phyloP scores from a whole-genome alignment of 2,797 vertebrate species.

The Melanotaenia parkinsoni region DNA sequence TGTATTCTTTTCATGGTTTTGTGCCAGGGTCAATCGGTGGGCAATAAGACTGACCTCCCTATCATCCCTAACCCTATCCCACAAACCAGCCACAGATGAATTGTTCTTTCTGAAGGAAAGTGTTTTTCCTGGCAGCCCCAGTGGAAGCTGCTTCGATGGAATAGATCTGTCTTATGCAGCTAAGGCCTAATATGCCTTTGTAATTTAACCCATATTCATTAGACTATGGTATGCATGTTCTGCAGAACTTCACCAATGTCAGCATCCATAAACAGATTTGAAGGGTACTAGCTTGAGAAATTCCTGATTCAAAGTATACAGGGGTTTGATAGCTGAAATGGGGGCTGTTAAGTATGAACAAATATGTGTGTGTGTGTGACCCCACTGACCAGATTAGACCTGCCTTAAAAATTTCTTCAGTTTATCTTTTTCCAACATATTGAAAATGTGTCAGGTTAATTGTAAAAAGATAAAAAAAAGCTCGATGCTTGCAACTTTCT shows the following conservation, averaged over 20 bases:
- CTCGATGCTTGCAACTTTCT: not conserved
- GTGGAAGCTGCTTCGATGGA: constrained; percentile 33
- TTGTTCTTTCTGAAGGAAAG: constrained; percentile 67
- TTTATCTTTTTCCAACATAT: constrained; percentile 29
- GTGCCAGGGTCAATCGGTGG: constrained; percentile 63
- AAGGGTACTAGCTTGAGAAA: constrained; percentile 45
- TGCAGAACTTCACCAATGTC: constrained; percentile 50
- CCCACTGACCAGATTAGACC: constrained; percentile 49
- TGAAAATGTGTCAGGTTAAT: not conserved
- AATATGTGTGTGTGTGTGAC: constrained; percentile 1
- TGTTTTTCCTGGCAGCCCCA: constrained; percentile 75
- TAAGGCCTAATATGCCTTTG: constrained; percentile 50
- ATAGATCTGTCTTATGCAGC: constrained; percentile 51
- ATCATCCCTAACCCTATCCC: constrained; percentile 54
- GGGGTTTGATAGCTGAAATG: constrained; percentile 54
- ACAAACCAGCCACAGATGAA: constrained; percentile 65
- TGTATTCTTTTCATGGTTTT: constrained; percentile 54
- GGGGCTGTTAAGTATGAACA: constrained; percentile 37
- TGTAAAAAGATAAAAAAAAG: not conserved
- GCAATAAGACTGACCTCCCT: constrained; percentile 63
- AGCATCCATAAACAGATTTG: constrained; percentile 58
- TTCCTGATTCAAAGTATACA: constrained; percentile 51
- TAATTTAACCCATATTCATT: constrained; percentile 64
- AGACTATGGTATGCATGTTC: constrained; percentile 36
- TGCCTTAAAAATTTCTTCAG: not conserved